Conservation (phyloP, 37 sponge, comb jelly and placozoan species). For the Eunapius fragilis region DNA sequence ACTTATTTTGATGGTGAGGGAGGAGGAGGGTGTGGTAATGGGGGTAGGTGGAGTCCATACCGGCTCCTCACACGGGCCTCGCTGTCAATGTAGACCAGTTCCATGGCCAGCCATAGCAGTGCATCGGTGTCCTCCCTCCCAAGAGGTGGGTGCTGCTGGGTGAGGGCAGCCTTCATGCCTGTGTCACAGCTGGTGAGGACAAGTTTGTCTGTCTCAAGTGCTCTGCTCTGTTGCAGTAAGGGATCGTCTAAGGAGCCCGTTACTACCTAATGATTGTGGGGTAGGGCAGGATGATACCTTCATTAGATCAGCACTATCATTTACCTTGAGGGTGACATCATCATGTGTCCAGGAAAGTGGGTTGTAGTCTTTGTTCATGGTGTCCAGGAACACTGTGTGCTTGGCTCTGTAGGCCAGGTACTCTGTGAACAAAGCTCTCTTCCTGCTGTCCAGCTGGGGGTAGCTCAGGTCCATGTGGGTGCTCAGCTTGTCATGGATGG, state of each 20-base stretch:
- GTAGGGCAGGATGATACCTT: not conserved
- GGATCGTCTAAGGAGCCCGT: conserved; percentile 45
- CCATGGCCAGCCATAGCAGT: conserved; percentile 65
- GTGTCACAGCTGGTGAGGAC: conserved; percentile 30
- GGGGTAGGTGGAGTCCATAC: not conserved
- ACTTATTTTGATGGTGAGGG: too few species aligned
- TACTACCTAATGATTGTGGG: not conserved
- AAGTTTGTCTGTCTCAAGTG: conserved; percentile 9
- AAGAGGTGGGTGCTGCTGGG: not conserved
- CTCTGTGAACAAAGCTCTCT: conserved; percentile 46
- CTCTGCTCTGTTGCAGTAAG: conserved; percentile 40
- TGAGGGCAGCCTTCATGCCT: not conserved
- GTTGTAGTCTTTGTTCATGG: conserved; percentile 52
- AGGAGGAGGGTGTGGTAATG: too few species aligned
- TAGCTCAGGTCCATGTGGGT: conserved; percentile 28
- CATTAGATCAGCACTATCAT: not conserved
- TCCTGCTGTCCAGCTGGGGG: conserved; percentile 18
- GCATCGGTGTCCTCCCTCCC: conserved; percentile 22
- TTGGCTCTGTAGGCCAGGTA: conserved; percentile 62
- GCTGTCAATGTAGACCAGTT: conserved; percentile 68
- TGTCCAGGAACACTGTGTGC: conserved; percentile 66
- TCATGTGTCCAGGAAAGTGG: conserved; percentile 1
- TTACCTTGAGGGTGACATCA: not conserved
- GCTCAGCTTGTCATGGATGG: conserved; percentile 30
- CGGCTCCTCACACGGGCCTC: conserved; percentile 35